A percentile compares a stretch with the other conserved stretches of the same genome.
These are phyloP conservation scores for Esox masquinongy DNA, from an alignment of 2,797 vertebrate species.

Conservation along the genomic window DNA sequence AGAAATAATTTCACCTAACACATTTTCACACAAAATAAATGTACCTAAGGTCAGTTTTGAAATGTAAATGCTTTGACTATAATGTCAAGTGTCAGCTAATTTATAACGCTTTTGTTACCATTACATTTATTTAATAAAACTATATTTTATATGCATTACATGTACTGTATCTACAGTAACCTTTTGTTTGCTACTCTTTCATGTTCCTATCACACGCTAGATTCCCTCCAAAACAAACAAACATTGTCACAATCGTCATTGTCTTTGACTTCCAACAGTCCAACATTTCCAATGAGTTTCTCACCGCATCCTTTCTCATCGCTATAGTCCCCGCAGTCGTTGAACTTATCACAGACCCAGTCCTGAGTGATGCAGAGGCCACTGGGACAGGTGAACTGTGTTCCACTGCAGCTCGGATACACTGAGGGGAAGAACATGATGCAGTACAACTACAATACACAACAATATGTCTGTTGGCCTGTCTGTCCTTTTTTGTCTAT, in stretches of 20 bases:
- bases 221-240: background rate
- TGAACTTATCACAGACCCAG: constrained; percentile 75
- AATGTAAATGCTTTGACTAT: background rate
- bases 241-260: too few relatives aligned
- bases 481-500: background rate
- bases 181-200: background rate
- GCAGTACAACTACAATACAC: background rate
- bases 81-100: too few relatives aligned
- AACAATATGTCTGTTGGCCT: background rate
- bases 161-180: background rate
- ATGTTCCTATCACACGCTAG: background rate
- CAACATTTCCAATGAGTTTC: constrained; percentile 19
- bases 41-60: background rate
- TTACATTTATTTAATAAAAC: background rate
- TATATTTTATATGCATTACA: background rate
- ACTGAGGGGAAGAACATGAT: constrained; percentile 37
- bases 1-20: background rate
- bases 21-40: background rate
- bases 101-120: background rate
- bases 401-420: constrained; percentile 68
- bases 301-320: constrained; percentile 77
- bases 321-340: constrained; percentile 76
- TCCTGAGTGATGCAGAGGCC: constrained; percentile 72
- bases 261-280: background rate
- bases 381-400: constrained; percentile 70